Conservation (phyloP, 2,797 vertebrate species). For the Megalops cyprinoides region DNA sequence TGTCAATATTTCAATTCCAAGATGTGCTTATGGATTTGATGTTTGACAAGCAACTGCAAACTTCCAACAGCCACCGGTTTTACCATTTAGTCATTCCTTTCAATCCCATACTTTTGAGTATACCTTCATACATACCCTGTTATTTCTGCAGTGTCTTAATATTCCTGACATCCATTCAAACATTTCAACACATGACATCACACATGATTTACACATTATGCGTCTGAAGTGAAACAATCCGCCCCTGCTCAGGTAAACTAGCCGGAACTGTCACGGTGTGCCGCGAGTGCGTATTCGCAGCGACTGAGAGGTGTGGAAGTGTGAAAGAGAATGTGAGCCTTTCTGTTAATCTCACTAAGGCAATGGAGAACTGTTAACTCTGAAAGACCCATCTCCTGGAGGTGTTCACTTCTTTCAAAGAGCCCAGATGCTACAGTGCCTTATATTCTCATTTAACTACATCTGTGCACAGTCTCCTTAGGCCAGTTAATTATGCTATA, state of each 20-base stretch:
- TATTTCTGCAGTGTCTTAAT: conserved; percentile 20
- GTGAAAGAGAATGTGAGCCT: conserved; percentile 27
- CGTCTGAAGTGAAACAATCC: background rate
- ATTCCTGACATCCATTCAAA: conserved; percentile 23
- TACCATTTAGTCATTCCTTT: background rate
- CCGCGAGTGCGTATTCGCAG: conserved; percentile 14
- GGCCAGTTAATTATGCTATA: conserved; percentile 24
- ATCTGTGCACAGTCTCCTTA: conserved; percentile 5
- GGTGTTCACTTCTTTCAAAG: conserved; percentile 20
- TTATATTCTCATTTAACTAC: background rate
- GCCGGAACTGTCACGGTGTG: conserved; percentile 1
- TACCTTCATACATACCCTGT: background rate
- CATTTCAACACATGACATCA: conserved; percentile 1
- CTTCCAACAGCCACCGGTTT: background rate
- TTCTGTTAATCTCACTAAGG: conserved; percentile 24
- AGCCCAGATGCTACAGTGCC: background rate
- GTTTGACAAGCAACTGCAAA: conserved; percentile 4
- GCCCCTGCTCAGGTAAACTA: background rate
- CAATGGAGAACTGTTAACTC: conserved; percentile 26
- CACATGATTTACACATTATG: background rate
- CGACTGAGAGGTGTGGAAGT: conserved; percentile 16
- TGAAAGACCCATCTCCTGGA: conserved; percentile 20
- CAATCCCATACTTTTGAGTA: too few relatives aligned
- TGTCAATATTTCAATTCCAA: conserved; percentile 44
- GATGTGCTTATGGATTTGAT: conserved; percentile 36